These are phyloP conservation scores for Lepidurus apus DNA, from an alignment of 1,140 invertebrate genomes.

Conservation along the genomic window DNA sequence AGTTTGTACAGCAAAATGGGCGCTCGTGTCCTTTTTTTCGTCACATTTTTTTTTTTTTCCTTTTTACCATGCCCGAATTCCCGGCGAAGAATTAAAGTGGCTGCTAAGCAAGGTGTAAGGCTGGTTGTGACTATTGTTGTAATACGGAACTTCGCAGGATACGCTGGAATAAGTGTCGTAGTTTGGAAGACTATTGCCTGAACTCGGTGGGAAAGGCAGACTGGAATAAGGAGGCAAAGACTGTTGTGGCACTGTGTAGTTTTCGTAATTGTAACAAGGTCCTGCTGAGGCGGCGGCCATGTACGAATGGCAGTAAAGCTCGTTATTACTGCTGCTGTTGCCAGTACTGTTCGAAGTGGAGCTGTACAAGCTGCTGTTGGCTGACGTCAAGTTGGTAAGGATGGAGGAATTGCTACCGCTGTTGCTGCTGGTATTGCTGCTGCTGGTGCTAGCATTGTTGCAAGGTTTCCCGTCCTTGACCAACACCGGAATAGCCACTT, in stretches of 20 bases:
- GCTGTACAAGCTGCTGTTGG: conserved; percentile 5
- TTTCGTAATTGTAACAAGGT: conserved; percentile 23
- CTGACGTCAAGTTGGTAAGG: not conserved
- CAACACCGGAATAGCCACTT: conserved; percentile 48
- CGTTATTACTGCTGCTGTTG: not conserved
- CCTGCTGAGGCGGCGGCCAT: not conserved
- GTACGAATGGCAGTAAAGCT: not conserved
- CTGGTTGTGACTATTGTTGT: not conserved
- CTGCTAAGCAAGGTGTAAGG: conserved; percentile 28
- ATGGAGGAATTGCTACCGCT: not conserved
- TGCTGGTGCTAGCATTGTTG: conserved; percentile 34
- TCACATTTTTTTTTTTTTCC: not conserved
- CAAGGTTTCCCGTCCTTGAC: conserved; percentile 49
- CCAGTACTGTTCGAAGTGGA: not conserved
- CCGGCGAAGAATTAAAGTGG: conserved; percentile 33
- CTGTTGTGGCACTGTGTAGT: conserved; percentile 20
- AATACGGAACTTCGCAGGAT: not conserved
- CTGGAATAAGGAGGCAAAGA: conserved; percentile 21
- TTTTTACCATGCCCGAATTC: conserved; percentile 36
- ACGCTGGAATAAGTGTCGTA: not conserved
- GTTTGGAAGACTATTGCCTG: not conserved
- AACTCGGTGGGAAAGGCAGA: not conserved
- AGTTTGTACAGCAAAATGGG: not conserved
- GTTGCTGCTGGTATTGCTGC: conserved; percentile 34
- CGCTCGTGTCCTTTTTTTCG: not conserved